Evolutionary conservation across 2,113 vertebrate genomes (phyloP), one percentile per base, ranked within the genome.

Genomic region (Entomyzon cyanotis): DNA sequence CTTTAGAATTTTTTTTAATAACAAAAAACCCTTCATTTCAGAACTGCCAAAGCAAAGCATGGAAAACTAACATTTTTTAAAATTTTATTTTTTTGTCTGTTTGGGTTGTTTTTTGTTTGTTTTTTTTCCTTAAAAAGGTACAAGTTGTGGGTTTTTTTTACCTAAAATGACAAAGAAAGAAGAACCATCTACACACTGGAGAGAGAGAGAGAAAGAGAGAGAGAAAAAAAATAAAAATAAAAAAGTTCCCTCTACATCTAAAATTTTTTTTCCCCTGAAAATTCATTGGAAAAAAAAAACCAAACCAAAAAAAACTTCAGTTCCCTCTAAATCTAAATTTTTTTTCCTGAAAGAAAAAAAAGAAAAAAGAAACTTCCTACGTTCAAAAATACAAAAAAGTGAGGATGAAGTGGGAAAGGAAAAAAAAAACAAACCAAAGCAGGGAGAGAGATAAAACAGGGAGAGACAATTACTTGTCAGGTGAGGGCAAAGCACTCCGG

Each of bases 401-500:
- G 39, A 39, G 39, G 39, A 39, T 39, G 39, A 39, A 39, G 39
- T 12, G 39, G 39, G 39, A 39, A 97, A 97, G 39, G 11, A 42
- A 42, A 42, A 42, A 42, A 42, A 42, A 42, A 42, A 42, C 42
- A 42, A 42, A n/a, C n/a, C n/a, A n/a, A n/a, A n/a, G n/a, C 39
- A 39, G 39, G 39, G 39, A 39, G 39, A 39, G 39, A 42, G 11
- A 37, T 37, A 42, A 42, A 42, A 42, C 15, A 42, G 39, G 42
- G 42, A 42, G 97, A 98, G 98, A 98, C 98, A 99, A 99, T 99
- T 99, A 99, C 99, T 99, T 99, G 99, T 99, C 97, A 98, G 98
- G 97, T 98, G 98, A 97, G 97, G 97, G 98, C 97, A 99, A 99
- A 98, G 98, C 98, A 98, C 99, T 98, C 98, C 98, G 86, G 97